A percentile compares a stretch with the other conserved stretches of the same genome.
Conservation (phyloP, 2,888 invertebrate species). For the Hydraecia micacea region DNA sequence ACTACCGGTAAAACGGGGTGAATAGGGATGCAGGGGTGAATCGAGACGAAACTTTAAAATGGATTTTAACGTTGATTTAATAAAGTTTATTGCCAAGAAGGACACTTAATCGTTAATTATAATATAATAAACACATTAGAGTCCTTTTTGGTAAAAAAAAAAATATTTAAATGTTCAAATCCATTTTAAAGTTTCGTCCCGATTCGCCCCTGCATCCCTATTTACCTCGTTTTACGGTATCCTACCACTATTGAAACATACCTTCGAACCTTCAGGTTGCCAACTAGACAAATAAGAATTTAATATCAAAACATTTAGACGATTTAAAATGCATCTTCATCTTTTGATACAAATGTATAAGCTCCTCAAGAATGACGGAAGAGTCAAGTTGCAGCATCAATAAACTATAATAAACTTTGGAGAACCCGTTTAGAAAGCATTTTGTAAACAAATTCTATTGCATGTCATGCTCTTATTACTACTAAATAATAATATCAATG, state of each 20-base stretch:
- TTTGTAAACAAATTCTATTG: conserved; percentile 64
- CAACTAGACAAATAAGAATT: not conserved
- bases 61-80: too few species aligned
- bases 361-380: conserved; percentile 47
- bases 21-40: too few species aligned
- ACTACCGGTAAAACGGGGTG: too few species aligned
- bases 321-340: not conserved
- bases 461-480: conserved; percentile 53
- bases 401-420: conserved; percentile 70
- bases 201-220: too few species aligned
- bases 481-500: conserved; percentile 53
- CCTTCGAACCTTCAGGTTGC: not conserved
- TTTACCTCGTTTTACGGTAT: too few species aligned
- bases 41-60: too few species aligned
- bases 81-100: too few species aligned
- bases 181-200: too few species aligned
- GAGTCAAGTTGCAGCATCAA: conserved; percentile 64
- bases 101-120: too few species aligned
- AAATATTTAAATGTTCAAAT: too few species aligned
- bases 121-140: too few species aligned
- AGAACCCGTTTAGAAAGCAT: conserved; percentile 65
- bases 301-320: not conserved
- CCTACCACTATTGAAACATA: not conserved
- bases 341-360: conserved; percentile 24
- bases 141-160: too few species aligned